A percentile compares a stretch with the other conserved stretches of the same genome.
Evolutionary conservation across 2,113 vertebrate species (phyloP).

Genomic region (Callithrix jacchus): DNA sequence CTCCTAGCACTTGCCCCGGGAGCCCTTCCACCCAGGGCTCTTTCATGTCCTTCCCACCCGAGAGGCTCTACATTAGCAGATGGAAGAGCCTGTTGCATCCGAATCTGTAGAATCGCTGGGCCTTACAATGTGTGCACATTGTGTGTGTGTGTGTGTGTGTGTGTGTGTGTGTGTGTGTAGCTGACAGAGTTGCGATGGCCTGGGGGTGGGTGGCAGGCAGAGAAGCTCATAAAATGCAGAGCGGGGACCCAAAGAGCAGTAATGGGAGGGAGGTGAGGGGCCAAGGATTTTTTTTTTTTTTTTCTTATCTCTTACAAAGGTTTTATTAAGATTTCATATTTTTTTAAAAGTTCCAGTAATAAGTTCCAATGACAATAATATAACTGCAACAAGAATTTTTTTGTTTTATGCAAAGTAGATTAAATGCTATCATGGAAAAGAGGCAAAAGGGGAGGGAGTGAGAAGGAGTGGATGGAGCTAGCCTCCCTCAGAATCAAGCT

Average conservation of each 20-base stretch:
- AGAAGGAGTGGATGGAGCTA: neutral
- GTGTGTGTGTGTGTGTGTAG: neutral
- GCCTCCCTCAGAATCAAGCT: neutral
- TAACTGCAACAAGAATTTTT: no score
- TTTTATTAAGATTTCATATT: no score
- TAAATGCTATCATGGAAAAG: no score
- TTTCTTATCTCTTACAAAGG: no score
- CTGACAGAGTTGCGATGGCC: fast-evolving
- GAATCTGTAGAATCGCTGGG: no score
- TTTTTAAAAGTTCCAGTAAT: no score
- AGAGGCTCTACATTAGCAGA: no score
- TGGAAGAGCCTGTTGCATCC: fast-evolving
- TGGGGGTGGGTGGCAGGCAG: neutral
- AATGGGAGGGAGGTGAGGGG: no score
- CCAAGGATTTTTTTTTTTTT: no score
- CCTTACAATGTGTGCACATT: neutral
- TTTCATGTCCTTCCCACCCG: fast-evolving
- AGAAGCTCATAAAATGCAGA: neutral
- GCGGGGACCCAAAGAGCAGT: neutral
- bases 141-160: neutral
- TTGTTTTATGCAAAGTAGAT: no score
- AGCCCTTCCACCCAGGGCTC: fast-evolving
- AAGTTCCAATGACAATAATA: no score
- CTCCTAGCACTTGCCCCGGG: neutral
- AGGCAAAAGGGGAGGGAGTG: fast-evolving